Evolutionary conservation across 2,797 vertebrate species (phyloP).

Genomic region (Ctenochaetus hawaiiensis): DNA sequence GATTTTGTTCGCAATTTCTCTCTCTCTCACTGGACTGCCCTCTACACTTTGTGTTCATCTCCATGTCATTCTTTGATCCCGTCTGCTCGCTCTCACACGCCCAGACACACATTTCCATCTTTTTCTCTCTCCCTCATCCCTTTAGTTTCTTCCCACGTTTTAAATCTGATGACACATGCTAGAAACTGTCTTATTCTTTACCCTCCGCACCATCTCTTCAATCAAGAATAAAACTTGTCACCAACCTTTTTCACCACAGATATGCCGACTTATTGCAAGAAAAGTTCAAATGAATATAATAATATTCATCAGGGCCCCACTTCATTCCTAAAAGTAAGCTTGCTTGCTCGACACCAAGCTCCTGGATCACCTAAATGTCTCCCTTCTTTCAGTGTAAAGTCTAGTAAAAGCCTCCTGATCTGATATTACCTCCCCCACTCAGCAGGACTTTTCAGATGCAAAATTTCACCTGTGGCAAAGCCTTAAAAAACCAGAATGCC

Average conservation of each 20-base stretch:
- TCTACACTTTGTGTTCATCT: slow-evolving; percentile 2
- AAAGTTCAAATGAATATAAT: neutral
- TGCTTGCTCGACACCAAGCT: neutral
- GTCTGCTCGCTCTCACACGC: neutral
- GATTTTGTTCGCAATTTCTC: slow-evolving; percentile 15
- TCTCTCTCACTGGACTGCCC: neutral
- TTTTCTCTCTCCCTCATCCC: neutral
- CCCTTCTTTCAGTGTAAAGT: neutral
- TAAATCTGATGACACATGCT: slow-evolving; percentile 21
- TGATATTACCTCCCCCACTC: neutral
- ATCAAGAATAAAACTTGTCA: neutral
- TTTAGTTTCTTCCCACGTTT: slow-evolving; percentile 1
- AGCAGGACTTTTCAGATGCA: slow-evolving; percentile 30
- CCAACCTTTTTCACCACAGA: neutral
- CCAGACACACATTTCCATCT: slow-evolving; percentile 16
- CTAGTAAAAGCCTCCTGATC: neutral
- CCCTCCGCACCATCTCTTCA: neutral
- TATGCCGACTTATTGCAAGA: neutral
- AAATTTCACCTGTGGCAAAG: slow-evolving; percentile 30
- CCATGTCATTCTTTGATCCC: slow-evolving; percentile 13
- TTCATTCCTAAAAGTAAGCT: neutral
- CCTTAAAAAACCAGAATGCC: slow-evolving; percentile 14
- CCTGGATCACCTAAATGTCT: neutral
- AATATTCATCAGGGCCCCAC: neutral
- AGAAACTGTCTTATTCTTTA: neutral